A percentile compares a stretch with the other conserved stretches of the same genome.
Conservation (phyloP, 2,888 invertebrate species). For the Rhagophthalmus giganteus region DNA sequence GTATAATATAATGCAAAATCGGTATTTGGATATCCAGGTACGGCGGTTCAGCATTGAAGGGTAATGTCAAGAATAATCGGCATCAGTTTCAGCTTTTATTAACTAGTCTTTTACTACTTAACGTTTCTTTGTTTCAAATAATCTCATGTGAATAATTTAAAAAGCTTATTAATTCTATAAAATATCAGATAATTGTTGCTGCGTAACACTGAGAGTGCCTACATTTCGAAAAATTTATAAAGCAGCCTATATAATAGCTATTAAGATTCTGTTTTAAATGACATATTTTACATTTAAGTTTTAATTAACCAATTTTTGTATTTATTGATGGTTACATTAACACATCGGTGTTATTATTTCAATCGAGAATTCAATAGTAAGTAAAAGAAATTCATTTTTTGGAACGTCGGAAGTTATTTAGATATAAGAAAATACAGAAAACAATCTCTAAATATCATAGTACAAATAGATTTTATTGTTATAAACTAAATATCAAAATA, state of each 20-base stretch:
- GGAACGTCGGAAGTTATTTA: too few species aligned
- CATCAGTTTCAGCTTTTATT: too few species aligned
- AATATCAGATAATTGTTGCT: conserved; percentile 19
- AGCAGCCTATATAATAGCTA: conserved; percentile 11
- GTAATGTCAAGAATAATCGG: conserved; percentile 2
- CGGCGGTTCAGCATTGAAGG: not conserved
- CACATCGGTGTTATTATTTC: too few species aligned
- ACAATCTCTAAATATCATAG: conserved; percentile 23
- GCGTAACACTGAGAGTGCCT: conserved; percentile 27
- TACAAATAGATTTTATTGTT: conserved; percentile 25
- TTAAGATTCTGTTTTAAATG: too few species aligned
- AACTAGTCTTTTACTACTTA: conserved; percentile 31
- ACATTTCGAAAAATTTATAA: conserved; percentile 20
- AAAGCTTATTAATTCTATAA: conserved; percentile 14
- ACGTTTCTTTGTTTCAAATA: conserved; percentile 20
- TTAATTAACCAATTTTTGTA: too few species aligned
- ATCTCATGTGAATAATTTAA: conserved; percentile 22
- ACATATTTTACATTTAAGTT: too few species aligned
- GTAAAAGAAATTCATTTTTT: too few species aligned
- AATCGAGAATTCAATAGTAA: too few species aligned
- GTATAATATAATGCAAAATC: conserved; percentile 10
- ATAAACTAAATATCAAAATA: conserved; percentile 11
- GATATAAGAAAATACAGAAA: too few species aligned
- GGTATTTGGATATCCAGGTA: conserved; percentile 6
- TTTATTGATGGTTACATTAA: too few species aligned